Base-by-base conservation (phyloP, 2,113 vertebrate species). In the Pangasianodon hypophthalmus region DNA sequence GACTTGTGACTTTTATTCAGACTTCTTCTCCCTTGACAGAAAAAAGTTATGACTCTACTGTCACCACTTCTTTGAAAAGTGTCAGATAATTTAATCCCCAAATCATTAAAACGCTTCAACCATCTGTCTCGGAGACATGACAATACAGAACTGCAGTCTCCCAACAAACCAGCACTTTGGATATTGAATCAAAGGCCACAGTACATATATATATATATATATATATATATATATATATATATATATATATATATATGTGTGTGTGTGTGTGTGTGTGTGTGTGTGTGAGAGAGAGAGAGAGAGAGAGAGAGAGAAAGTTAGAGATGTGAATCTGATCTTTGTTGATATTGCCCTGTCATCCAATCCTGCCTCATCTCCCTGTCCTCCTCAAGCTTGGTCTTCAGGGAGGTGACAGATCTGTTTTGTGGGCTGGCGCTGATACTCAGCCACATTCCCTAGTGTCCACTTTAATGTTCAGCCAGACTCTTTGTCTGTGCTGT, bases 321-420 rank as follows among this genome's bases (percentile, higher is more conserved):
- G 80, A 32, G 41, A 67, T 84, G 84, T 85, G 90, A 75, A 67
- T 84, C 90, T 91, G 89, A 84, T 91, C 87, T 82, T 86, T 89
- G 73, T 87, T 88, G 91, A 92, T 87, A 86, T 82, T 88, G 80
- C 89, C 56, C 80, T 87, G 88, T 91, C 90, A 89, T 83, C 88
- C 86, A 64, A 86, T 89, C 81, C 85, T 32, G 18, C 52, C 62
- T 48, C 71, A 24, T 29, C 87, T 60, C 54, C 50, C 62, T 26
- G 32, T 62, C 24, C 64, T 60, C 71, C 77, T 77, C 58, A 1
- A 89, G 80, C 41, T 87, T 86, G n/a, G 62, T 80, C 87, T 85
- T 88, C 83, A 71, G 75, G 46, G 84, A 90, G 75, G 83, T 88
- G 88, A 91, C 88, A 90, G 92, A 92, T 92, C 89, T 89, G 80